A percentile compares a stretch with the other conserved stretches of the same genome.
These are phyloP conservation scores for Allolobophora icterica DNA, from an alignment of 2,888 invertebrate species.

Conservation along the genomic window DNA sequence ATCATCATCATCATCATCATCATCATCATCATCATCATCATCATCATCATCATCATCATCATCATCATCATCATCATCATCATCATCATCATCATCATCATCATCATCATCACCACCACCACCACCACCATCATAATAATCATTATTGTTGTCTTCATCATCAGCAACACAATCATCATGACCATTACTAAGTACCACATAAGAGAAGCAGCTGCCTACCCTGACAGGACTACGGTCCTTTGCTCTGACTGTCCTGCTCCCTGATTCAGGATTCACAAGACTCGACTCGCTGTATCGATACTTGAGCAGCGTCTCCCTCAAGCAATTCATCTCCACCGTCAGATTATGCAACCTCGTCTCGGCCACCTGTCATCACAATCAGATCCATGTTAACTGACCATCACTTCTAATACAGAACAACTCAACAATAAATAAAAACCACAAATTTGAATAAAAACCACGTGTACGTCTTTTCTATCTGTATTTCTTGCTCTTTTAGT, in stretches of 20 bases:
- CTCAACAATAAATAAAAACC: too few species aligned
- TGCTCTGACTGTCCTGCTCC: not conserved
- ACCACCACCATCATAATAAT: not conserved
- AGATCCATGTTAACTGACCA: not conserved
- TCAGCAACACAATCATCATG: not conserved
- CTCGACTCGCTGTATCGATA: not conserved
- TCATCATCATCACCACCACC: not conserved
- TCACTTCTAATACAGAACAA: too few species aligned
- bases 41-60: not conserved
- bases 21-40: too few species aligned
- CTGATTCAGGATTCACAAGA: not conserved
- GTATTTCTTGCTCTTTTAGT: too few species aligned
- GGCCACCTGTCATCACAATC: not conserved
- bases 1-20: not conserved
- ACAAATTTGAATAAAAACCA: too few species aligned
- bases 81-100: not conserved
- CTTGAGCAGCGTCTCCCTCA: constrained; percentile 4
- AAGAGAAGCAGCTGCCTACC: not conserved
- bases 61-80: not conserved
- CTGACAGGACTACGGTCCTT: not conserved
- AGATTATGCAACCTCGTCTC: not conserved
- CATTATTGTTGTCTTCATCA: not conserved
- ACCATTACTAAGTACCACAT: not conserved
- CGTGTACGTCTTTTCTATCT: too few species aligned
- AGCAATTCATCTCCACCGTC: not conserved